These are phyloP conservation scores for Vulpes ferrilata DNA, from an alignment of 2,113 vertebrate species.

Conservation along the genomic window DNA sequence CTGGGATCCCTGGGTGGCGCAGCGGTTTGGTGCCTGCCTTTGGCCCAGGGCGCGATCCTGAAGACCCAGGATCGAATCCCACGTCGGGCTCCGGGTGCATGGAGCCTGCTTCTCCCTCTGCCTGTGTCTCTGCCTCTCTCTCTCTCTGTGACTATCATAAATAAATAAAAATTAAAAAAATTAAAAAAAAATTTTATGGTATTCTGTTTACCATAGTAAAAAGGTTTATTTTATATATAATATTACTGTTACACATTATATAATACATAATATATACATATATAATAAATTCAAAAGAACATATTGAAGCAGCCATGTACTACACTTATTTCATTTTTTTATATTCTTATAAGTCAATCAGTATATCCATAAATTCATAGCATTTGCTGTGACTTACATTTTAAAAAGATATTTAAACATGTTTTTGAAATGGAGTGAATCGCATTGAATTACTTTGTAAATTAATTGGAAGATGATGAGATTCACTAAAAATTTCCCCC, in stretches of 20 bases:
- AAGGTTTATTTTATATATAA: background rate
- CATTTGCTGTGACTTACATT: conserved; percentile 28
- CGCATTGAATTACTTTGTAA: background rate
- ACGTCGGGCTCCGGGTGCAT: too few species aligned
- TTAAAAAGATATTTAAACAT: conserved; percentile 4
- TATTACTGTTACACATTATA: background rate
- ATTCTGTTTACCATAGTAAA: background rate
- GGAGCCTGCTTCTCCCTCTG: too few species aligned
- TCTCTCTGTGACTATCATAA: too few species aligned
- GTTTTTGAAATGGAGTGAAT: conserved; percentile 1
- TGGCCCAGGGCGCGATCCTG: too few species aligned
- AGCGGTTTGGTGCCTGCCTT: too few species aligned
- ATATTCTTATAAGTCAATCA: background rate
- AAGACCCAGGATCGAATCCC: too few species aligned
- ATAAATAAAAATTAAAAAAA: too few species aligned
- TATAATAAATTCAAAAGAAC: background rate
- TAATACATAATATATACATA: background rate
- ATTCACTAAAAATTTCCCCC: background rate
- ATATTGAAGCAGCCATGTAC: background rate
- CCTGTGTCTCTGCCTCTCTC: too few species aligned
- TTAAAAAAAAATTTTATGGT: background rate
- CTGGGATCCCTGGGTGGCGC: too few species aligned
- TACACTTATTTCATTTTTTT: background rate
- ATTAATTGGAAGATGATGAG: background rate
- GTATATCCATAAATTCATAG: background rate